A percentile compares a stretch with the other conserved stretches of the same genome.
These are phyloP conservation scores for Heterodera carotae DNA, from an alignment of 1,140 invertebrate species.

Conservation along the genomic window DNA sequence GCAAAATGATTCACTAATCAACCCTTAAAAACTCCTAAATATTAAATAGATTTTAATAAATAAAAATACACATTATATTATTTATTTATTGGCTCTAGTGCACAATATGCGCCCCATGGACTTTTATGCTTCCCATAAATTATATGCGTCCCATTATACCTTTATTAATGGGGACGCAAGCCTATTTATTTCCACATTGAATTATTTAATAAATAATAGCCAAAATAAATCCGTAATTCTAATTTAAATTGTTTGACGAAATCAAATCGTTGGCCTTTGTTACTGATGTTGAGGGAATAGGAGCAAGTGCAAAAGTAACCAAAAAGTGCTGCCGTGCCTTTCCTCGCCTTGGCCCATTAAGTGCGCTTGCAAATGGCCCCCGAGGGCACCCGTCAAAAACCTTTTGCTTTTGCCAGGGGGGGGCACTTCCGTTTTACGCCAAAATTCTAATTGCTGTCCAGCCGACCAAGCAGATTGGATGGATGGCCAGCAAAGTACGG, in stretches of 20 bases:
- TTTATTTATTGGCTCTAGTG: no score
- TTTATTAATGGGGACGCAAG: no score
- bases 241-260: background rate
- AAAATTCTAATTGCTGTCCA: constrained; percentile 3
- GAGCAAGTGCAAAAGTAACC: background rate
- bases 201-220: no score
- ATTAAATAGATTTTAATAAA: no score
- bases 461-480: no score
- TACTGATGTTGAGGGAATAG: background rate
- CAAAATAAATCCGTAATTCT: background rate
- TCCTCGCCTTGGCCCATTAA: background rate
- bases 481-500: background rate
- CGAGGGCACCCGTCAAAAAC: background rate
- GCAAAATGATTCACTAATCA: no score
- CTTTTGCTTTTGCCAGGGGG: background rate
- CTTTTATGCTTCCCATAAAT: no score
- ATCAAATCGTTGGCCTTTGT: background rate
- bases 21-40: no score
- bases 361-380: background rate
- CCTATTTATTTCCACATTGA: no score
- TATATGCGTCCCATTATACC: no score
- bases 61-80: no score
- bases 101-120: no score
- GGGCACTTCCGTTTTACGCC: background rate
- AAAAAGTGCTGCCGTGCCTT: background rate